Base-by-base conservation (phyloP, 2,113 vertebrate species). In the Proterorhinus semilunaris region DNA sequence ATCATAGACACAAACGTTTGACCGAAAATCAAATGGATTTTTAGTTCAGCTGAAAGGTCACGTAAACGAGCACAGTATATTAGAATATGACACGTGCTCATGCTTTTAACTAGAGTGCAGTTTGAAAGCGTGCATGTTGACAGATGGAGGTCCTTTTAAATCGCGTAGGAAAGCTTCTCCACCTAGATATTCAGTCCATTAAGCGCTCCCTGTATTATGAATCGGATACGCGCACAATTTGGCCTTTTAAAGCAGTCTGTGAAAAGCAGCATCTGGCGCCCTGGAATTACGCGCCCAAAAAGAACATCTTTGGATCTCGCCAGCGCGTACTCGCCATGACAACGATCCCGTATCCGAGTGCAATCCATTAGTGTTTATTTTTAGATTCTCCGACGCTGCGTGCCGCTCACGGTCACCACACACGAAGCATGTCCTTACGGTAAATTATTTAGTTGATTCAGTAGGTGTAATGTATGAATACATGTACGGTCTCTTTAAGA, bases 371-470 rank as follows among this genome's bases (percentile, higher is more conserved):
- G 5, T 57, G 79, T 74, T 85, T 87, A 85, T 88, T 90, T 88
- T 81, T 83, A 87, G 81, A 80, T 8, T 47, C 65, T 58, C 71
- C 2, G 62, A 49, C 59, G 68, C 73, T 64, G 68, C 63, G 50
- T 49, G 68, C 78, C 50, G 9, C 66, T 10, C 57, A 49, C 43
- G 15, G 69, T 75, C 79, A 55, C 79, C 52, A 15, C 72, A 61
- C 76, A 66, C 58, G 48, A 10, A 45, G 51, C 70, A 11, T 74
- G 74, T 66, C 71, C 61, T 66, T 11, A 15, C 69, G 44, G 74
- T 88, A 70, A 86, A 86, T 87, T 79, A 90, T 88, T 88, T 54
- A 84, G 65, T 77, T n/a, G 16, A n/a, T 61, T 61, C 43, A 16
- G 48, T 61, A n/a, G n/a, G n/a, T n/a, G n/a, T n/a, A n/a, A n/a